Evolutionary conservation across 2,797 vertebrate species (phyloP).

Genomic region (Onychomys torridus): DNA sequence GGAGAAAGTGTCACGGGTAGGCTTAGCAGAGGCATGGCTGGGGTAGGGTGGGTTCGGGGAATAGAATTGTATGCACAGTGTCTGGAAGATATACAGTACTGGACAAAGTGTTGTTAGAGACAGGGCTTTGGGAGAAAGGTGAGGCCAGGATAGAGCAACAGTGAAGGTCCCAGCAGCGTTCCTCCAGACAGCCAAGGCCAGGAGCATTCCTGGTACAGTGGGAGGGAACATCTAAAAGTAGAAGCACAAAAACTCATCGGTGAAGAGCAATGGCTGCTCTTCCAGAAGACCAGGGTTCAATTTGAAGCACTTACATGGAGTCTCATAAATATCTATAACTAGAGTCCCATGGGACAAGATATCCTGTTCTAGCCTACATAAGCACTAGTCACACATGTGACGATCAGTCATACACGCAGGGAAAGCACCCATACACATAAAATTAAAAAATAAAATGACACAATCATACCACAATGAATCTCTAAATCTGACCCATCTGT

Average conservation of each 20-base stretch:
- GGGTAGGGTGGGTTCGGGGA: accelerated
- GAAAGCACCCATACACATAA: not conserved
- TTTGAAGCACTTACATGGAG: not conserved
- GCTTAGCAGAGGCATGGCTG: not conserved
- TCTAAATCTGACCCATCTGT: not conserved
- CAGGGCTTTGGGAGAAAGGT: not conserved
- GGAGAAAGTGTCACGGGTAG: not conserved
- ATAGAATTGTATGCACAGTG: not conserved
- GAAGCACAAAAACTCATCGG: not conserved
- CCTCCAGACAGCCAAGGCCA: not conserved
- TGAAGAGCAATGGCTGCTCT: not conserved
- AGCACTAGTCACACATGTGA: not conserved
- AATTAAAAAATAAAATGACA: not conserved
- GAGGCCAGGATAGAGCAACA: not conserved
- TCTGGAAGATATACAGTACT: accelerated
- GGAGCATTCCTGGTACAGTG: not conserved
- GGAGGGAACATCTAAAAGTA: not conserved
- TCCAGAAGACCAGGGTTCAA: not conserved
- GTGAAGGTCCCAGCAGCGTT: not conserved
- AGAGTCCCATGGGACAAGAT: not conserved
- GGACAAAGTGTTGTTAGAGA: not conserved
- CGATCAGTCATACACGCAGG: too few species aligned
- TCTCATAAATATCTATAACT: not conserved
- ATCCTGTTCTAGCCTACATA: not conserved
- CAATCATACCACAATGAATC: constrained; percentile 16